Evolutionary conservation across 1,140 invertebrate species (phyloP).

Genomic region (Drosophila nannoptera): DNA sequence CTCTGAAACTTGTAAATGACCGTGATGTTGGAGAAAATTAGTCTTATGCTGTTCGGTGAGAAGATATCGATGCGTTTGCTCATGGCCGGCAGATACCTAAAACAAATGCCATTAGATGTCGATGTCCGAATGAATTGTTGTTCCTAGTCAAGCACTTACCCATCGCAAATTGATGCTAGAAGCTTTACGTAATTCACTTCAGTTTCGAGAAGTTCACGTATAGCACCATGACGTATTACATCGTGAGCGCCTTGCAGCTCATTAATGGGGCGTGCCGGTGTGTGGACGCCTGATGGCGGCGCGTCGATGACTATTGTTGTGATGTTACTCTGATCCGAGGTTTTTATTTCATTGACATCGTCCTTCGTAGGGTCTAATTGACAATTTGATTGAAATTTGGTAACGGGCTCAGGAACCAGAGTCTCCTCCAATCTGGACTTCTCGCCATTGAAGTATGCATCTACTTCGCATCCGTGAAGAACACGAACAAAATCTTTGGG

Average conservation of each 20-base stretch:
- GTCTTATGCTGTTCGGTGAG: conserved; percentile 71
- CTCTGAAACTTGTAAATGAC: conserved; percentile 74
- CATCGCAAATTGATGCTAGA: conserved; percentile 71
- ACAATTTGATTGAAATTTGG: neutral
- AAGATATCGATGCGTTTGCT: conserved; percentile 78
- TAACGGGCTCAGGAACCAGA: conserved; percentile 37
- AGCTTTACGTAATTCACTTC: conserved; percentile 78
- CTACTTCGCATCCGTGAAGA: conserved; percentile 64
- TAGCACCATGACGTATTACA: conserved; percentile 62
- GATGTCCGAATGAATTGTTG: neutral
- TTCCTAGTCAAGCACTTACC: conserved; percentile 46
- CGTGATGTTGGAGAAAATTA: conserved; percentile 78
- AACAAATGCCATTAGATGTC: neutral
- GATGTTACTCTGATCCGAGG: conserved; percentile 68
- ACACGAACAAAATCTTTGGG: conserved; percentile 78
- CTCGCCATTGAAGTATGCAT: conserved; percentile 56
- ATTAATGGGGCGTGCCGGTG: conserved; percentile 28
- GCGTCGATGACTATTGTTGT: conserved; percentile 75
- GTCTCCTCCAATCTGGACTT: conserved; percentile 14
- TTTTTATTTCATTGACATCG: conserved; percentile 49
- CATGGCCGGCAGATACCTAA: conserved; percentile 75
- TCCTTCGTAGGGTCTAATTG: conserved; percentile 27
- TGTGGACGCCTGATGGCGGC: conserved; percentile 27
- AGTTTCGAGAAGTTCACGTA: conserved; percentile 75
- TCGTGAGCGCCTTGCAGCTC: conserved; percentile 47